Percentiles rank a stretch among this genome's conserved stretches.
Conservation (phyloP, 2,113 vertebrate species). For the Megalops atlanticus region DNA sequence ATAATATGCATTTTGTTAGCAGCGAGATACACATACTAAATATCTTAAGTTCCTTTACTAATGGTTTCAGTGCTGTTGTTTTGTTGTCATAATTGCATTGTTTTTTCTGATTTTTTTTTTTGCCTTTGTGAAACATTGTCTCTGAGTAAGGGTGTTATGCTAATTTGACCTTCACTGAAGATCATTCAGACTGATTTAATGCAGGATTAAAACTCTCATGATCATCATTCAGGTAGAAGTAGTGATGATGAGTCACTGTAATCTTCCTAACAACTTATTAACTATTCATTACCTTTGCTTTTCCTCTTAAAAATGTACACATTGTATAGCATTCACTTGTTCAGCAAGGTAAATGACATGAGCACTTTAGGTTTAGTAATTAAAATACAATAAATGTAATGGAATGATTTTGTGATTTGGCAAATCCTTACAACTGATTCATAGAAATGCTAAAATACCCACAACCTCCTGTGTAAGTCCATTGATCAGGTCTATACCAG, state of each 20-base stretch:
- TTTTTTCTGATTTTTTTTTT: conserved; percentile 53
- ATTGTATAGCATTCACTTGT: conserved; percentile 4
- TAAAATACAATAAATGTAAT: conserved; percentile 19
- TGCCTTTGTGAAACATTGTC: conserved; percentile 49
- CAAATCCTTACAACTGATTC: too few relatives aligned
- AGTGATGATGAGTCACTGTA: conserved; percentile 44
- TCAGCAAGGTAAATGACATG: conserved; percentile 11
- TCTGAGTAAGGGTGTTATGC: conserved; percentile 58
- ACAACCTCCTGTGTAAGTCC: too few relatives aligned
- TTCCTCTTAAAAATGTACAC: conserved; percentile 18
- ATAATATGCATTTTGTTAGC: background rate
- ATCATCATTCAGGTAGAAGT: conserved; percentile 53
- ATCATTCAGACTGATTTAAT: conserved; percentile 62
- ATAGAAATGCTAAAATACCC: too few relatives aligned
- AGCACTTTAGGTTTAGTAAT: conserved; percentile 16
- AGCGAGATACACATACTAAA: conserved; percentile 42
- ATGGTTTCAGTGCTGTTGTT: conserved; percentile 43
- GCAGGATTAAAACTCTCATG: conserved; percentile 49
- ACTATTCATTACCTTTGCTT: conserved; percentile 48
- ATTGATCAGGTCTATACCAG: too few relatives aligned
- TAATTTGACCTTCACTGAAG: conserved; percentile 58
- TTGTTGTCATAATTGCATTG: conserved; percentile 46
- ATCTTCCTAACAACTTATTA: conserved; percentile 48
- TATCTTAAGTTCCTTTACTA: conserved; percentile 42
- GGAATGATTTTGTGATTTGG: too few relatives aligned